Evolutionary conservation across 2,113 vertebrate genomes (phyloP).

Genomic region (Eclectus roratus): DNA sequence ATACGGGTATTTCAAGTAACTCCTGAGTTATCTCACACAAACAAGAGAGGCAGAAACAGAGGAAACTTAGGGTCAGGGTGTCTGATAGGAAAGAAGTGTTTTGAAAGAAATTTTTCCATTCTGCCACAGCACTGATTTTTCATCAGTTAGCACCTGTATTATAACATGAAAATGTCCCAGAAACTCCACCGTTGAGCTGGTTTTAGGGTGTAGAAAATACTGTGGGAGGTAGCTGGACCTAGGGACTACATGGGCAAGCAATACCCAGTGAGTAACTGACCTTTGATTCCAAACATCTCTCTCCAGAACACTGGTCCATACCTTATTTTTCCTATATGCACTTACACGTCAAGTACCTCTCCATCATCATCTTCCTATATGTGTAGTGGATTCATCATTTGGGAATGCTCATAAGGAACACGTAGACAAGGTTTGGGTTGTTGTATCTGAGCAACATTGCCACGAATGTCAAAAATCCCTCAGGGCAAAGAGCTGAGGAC

Average conservation of each 20-base stretch:
- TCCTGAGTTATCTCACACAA: not conserved
- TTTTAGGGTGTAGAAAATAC: not conserved
- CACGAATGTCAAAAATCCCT: not conserved
- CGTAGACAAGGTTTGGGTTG: accelerated
- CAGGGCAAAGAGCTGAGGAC: not conserved
- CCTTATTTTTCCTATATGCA: not conserved
- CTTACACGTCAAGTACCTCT: not conserved
- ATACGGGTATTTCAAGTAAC: not conserved
- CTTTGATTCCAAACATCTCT: not conserved
- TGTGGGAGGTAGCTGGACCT: not conserved
- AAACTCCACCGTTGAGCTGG: not conserved
- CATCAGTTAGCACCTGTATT: not conserved
- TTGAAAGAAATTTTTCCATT: not conserved
- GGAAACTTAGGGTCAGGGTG: not conserved
- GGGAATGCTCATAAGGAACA: not conserved
- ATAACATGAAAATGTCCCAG: not conserved
- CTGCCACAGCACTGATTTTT: not conserved
- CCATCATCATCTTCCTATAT: not conserved
- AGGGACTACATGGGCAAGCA: not conserved
- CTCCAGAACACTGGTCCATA: not conserved
- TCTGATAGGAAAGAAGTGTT: not conserved
- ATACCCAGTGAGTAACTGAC: not conserved
- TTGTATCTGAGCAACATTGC: not conserved
- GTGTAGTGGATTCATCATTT: not conserved
- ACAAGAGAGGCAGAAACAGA: not conserved